Base-by-base conservation (phyloP, 2,797 vertebrate species). In the Coccyzus lansbergi region DNA sequence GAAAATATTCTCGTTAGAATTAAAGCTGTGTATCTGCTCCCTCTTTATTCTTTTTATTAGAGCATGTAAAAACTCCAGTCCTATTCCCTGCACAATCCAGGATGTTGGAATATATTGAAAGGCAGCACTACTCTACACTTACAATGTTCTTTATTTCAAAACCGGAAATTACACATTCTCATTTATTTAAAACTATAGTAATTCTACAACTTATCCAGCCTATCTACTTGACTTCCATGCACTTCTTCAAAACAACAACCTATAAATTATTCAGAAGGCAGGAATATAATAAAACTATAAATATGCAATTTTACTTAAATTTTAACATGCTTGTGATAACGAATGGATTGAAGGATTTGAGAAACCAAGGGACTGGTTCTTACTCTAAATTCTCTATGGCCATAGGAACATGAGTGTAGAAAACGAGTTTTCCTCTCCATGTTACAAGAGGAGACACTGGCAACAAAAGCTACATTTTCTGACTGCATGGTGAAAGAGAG, bases 161-260 rank as follows among this genome's bases (percentile, higher is more conserved):
- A n/a, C 14, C 28, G 83, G 65, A 79, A 82, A n/a, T 6, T 10
- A 14, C 10, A 20, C 71, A 46, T 51, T 56, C 12, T 8, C 6
- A 8, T 71, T 68, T 78, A 40, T 36, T 17, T 69, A 55, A 82
- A 84, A 51, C 4, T 26, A 25, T 6, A 55, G 10, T n/a, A 44
- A 48, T 69, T 22, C 26, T 69, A 81, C 92, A 86, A 68, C 5
- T 31, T 44, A 48, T 48, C 7, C 34, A 42, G 21, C 22, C 38
- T 19, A 24, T 28, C 18, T 52, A n/a, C 6, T 51, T 44, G 15
- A 69, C 18, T 85, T 84, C 10, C n/a, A 60, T 3, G 0, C 0
- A 1, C 52, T 82, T 75, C 56, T 87, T 86, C 38, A 77, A 77
- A 90, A 90, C 40, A 74, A 7, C 10, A 67, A 60, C 7, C 16